These are phyloP conservation scores for Eriocheir sinensis DNA, from an alignment of 1,140 invertebrate species.

Conservation along the genomic window DNA sequence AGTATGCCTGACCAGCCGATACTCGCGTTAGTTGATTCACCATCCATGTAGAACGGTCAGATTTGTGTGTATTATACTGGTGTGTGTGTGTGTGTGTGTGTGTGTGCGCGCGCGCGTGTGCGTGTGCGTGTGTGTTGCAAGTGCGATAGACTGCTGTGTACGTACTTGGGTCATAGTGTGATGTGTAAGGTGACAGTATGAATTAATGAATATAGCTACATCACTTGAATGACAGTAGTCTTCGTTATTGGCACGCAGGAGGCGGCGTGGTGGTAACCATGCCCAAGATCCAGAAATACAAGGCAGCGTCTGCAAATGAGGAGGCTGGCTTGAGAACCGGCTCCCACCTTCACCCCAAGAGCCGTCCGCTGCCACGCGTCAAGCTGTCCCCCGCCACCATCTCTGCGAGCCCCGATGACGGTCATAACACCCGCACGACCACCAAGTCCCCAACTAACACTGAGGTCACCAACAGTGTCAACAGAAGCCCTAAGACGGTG, in stretches of 20 bases:
- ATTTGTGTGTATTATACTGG: too few relatives aligned
- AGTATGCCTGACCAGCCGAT: too few relatives aligned
- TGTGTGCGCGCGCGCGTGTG: background rate
- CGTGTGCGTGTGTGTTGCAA: too few relatives aligned
- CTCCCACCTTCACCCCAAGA: background rate
- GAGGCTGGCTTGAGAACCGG: background rate
- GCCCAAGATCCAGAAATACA: slow-evolving; percentile 70
- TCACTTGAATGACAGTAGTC: too few relatives aligned
- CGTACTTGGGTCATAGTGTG: background rate
- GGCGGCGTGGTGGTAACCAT: slow-evolving; percentile 35
- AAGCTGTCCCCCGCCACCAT: too few relatives aligned
- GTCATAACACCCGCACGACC: background rate
- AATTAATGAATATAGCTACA: background rate
- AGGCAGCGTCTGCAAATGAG: slow-evolving; percentile 10
- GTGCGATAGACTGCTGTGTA: background rate
- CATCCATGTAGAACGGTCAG: too few relatives aligned
- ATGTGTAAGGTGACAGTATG: too few relatives aligned
- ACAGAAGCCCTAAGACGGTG: background rate
- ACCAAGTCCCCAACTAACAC: slow-evolving; percentile 2
- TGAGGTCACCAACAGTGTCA: background rate
- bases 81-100: too few relatives aligned
- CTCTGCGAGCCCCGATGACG: background rate
- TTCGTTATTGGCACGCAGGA: background rate
- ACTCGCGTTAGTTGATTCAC: too few relatives aligned
- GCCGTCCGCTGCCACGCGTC: background rate